Base-by-base conservation (phyloP, 2,113 vertebrate genomes). In the Girardinichthys multiradiatus region DNA sequence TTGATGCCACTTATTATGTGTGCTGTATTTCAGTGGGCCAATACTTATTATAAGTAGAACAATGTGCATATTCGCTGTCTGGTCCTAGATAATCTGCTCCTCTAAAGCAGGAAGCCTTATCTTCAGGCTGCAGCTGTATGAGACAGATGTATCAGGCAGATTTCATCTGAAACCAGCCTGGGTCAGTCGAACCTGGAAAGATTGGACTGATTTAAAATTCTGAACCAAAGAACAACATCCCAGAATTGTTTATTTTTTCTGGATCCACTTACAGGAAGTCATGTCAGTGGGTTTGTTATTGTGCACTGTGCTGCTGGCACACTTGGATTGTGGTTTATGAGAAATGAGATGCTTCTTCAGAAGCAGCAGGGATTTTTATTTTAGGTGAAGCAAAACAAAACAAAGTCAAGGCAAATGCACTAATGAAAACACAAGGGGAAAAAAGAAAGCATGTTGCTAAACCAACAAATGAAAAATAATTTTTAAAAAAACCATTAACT, bases 11-110 rank as follows among this genome's bases (percentile, higher is more conserved):
- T 6, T 8, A 17, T 24, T 26, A 68, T 42, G 33, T 2, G 4
- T 0, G 21, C 21, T 21, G 14, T 24, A 21, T 57, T 30, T 62
- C 13, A 62, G 42, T 39, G 19, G 48, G 61, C 48, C 30, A 60
- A 57, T 54, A 29, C 72, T 59, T 39, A 33, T 35, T 67, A 28
- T 67, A 48, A 67, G 28, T 30, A 74, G 57, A 39, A 60, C 30
- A 58, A 67, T 60, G n/a, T 67, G 64, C 64, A 42, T 39, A 60
- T 67, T 42, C 58, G 63, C 64, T 9, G 7, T 74, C 28, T 66
- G 39, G 27, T 26, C 45, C 61, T 30, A 69, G 63, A 64, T 58
- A 58, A 77, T 60, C 60, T 30, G n/a, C 19, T 31, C 57, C 28
- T 37, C 11, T 29, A n/a, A 70, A 42, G 57, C 31, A 58, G 58